These are phyloP conservation scores for Alfaro cultratus DNA, from an alignment of 2,797 vertebrate species.

Conservation along the genomic window DNA sequence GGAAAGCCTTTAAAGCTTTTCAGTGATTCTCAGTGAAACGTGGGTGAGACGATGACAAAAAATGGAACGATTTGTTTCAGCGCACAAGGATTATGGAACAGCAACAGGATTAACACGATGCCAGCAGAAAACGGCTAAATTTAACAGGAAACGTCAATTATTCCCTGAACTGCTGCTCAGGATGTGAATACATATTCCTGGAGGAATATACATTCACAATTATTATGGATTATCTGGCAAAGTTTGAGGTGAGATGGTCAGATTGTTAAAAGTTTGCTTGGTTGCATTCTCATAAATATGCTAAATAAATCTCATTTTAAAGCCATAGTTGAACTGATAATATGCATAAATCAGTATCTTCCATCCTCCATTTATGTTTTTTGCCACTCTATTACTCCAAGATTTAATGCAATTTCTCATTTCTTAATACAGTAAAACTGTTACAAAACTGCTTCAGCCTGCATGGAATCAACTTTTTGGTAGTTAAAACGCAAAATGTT, in stretches of 20 bases:
- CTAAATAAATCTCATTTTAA: neutral
- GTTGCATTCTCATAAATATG: neutral
- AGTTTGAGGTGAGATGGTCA: neutral
- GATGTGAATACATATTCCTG: neutral
- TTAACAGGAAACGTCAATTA: neutral
- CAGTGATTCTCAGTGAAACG: neutral
- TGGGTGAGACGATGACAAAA: neutral
- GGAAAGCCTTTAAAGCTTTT: slow-evolving; percentile 9
- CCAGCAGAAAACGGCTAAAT: slow-evolving; percentile 37
- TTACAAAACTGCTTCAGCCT: neutral
- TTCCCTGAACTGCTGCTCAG: neutral
- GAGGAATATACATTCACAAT: too few species aligned
- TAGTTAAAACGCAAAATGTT: neutral
- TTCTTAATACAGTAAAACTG: neutral
- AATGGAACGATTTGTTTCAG: slow-evolving; percentile 10
- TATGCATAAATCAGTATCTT: too few species aligned
- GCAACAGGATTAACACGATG: slow-evolving; percentile 39
- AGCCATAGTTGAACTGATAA: neutral
- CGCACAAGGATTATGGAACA: slow-evolving; percentile 14
- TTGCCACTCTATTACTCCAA: neutral
- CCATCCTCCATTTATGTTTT: neutral
- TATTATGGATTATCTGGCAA: neutral
- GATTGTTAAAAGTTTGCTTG: neutral
- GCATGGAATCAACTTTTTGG: neutral
- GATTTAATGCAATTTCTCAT: neutral